Evolutionary conservation across 2,797 vertebrate species (phyloP).

Genomic region (Falco berigora): DNA sequence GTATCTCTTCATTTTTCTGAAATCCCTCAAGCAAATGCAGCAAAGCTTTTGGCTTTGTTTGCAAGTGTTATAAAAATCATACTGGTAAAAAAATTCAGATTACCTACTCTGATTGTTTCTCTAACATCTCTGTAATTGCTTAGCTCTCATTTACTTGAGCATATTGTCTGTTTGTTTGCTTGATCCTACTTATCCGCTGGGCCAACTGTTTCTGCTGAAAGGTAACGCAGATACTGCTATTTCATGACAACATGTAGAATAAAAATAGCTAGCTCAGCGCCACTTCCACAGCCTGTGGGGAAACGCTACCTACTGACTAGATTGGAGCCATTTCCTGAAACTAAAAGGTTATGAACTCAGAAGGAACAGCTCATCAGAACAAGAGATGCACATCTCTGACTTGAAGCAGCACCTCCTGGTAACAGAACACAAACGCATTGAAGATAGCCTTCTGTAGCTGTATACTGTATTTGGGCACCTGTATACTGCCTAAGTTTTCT

Average conservation of each 20-base stretch:
- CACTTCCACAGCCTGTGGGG: fast-evolving
- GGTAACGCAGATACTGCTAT: not conserved
- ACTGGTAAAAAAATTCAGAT: not conserved
- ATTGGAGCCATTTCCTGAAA: not conserved
- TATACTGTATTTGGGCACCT: not conserved
- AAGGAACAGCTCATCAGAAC: not conserved
- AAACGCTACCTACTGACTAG: fast-evolving
- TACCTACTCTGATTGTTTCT: not conserved
- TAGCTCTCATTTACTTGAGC: not conserved
- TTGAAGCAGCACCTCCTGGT: fast-evolving
- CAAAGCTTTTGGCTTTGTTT: not conserved
- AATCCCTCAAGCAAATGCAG: not conserved
- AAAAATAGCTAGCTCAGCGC: not conserved
- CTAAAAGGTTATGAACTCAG: not conserved
- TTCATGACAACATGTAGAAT: not conserved
- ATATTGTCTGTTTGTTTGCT: not conserved
- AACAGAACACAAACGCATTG: not conserved
- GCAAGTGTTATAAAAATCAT: not conserved
- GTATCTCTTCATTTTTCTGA: not conserved
- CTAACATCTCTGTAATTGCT: not conserved
- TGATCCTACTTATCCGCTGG: not conserved
- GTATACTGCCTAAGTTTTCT: not conserved
- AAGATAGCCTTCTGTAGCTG: not conserved
- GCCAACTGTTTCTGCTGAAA: not conserved
- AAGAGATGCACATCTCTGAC: fast-evolving